Evolutionary conservation across 2,888 invertebrate genomes (phyloP).

Genomic region (Dicycla oo): DNA sequence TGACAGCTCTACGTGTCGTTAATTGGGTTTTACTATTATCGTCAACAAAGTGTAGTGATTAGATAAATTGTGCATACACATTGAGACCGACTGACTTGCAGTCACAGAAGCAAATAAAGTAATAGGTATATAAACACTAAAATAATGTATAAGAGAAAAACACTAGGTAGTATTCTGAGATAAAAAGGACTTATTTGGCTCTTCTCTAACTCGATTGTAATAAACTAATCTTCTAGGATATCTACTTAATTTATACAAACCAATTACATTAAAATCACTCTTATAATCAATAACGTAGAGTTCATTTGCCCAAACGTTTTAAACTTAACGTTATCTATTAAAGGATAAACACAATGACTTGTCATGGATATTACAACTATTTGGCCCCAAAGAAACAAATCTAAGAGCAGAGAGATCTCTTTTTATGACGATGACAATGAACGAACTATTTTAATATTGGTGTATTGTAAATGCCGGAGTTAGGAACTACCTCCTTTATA

Average conservation of each 20-base stretch:
- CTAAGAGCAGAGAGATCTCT: conserved; percentile 82
- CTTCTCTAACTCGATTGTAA: conserved; percentile 71
- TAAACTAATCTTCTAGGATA: conserved; percentile 64
- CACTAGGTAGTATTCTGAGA: conserved; percentile 55
- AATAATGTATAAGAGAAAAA: conserved; percentile 47
- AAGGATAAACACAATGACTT: conserved; percentile 82
- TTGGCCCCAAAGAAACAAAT: conserved; percentile 88
- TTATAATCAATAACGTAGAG: conserved; percentile 70
- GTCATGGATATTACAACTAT: conserved; percentile 88
- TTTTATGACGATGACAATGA: conserved; percentile 69
- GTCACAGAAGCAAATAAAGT: conserved; percentile 56
- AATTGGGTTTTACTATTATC: conserved; percentile 55
- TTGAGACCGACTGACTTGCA: conserved; percentile 62
- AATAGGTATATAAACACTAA: conserved; percentile 51
- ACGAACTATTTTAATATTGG: conserved; percentile 61
- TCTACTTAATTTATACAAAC: conserved; percentile 67
- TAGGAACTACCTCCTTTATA: conserved; percentile 72
- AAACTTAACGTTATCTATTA: conserved; percentile 55
- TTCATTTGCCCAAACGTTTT: conserved; percentile 66
- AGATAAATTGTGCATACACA: conserved; percentile 69
- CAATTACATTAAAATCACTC: conserved; percentile 69
- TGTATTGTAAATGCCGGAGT: conserved; percentile 74
- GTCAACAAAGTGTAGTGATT: conserved; percentile 57
- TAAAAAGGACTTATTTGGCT: conserved; percentile 78
- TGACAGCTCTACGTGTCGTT: conserved; percentile 62